A percentile compares a stretch with the other conserved stretches of the same genome.
Evolutionary conservation across 2,888 invertebrate species (phyloP).

Genomic region (Eulithis testata): DNA sequence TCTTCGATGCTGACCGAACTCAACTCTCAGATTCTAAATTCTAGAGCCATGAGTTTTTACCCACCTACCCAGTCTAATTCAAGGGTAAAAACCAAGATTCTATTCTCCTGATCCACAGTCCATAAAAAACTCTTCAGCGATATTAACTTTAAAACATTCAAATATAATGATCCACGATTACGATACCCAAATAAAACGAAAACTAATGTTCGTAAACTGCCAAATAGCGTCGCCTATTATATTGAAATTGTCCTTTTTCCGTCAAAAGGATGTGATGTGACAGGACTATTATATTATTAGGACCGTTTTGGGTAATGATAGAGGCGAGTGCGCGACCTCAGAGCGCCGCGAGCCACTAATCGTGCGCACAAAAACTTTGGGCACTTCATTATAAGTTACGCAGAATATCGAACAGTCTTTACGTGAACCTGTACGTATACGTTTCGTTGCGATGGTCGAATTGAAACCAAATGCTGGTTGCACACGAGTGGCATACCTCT

Average conservation of each 20-base stretch:
- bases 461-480: background rate
- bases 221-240: slow-evolving; percentile 74
- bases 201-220: slow-evolving; percentile 73
- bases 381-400: slow-evolving; percentile 71
- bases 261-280: slow-evolving; percentile 77
- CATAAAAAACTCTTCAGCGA: slow-evolving; percentile 43
- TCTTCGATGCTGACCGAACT: background rate
- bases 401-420: slow-evolving; percentile 17
- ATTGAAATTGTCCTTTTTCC: slow-evolving; percentile 78
- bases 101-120: too few species aligned
- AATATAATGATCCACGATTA: slow-evolving; percentile 53
- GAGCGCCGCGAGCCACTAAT: slow-evolving; percentile 76
- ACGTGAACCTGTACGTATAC: background rate
- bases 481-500: slow-evolving; percentile 44
- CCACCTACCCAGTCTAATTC: too few species aligned
- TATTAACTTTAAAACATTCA: slow-evolving; percentile 48
- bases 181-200: slow-evolving; percentile 55
- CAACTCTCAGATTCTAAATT: background rate
- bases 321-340: slow-evolving; percentile 72
- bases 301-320: slow-evolving; percentile 82
- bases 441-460: background rate
- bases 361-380: slow-evolving; percentile 74
- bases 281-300: slow-evolving; percentile 84
- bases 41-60: too few species aligned
- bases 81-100: too few species aligned